A percentile compares a stretch with the other conserved stretches of the same genome.
These are phyloP conservation scores for Dendrocopos noguchii DNA, from an alignment of 2,113 vertebrate genomes.

Conservation along the genomic window DNA sequence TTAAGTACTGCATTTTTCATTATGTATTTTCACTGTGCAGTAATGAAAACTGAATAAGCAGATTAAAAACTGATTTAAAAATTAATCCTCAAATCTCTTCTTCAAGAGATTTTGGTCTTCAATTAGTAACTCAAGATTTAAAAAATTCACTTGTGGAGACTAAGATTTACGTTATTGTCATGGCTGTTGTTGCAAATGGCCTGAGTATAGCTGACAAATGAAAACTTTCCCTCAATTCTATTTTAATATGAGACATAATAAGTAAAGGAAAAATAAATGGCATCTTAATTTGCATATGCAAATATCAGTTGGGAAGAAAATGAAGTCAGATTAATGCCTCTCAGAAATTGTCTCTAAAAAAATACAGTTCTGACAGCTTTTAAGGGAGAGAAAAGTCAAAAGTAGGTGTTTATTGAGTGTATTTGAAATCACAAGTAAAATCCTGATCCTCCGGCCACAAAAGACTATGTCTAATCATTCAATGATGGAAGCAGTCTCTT, in stretches of 20 bases:
- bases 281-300: not conserved
- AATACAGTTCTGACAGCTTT: not conserved
- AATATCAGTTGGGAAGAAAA: not conserved
- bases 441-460: not conserved
- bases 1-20: constrained; percentile 74
- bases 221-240: constrained; percentile 53
- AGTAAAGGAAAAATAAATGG: constrained; percentile 26
- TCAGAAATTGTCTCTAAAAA: not conserved
- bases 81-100: constrained; percentile 79
- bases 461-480: not conserved
- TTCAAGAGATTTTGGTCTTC: constrained; percentile 75
- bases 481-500: not conserved
- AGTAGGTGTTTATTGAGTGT: not conserved
- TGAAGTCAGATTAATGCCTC: not conserved
- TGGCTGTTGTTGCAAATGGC: constrained; percentile 59
- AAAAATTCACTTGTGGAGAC: constrained; percentile 44
- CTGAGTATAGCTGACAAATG: constrained; percentile 30
- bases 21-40: constrained; percentile 65
- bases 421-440: not conserved
- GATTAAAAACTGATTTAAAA: constrained; percentile 81
- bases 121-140: constrained; percentile 74
- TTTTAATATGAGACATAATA: constrained; percentile 56
- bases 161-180: constrained; percentile 63
- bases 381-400: not conserved
- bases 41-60: constrained; percentile 78